These are phyloP conservation scores for Streptopelia turtur DNA, from an alignment of 2,797 vertebrate genomes.

Conservation along the genomic window DNA sequence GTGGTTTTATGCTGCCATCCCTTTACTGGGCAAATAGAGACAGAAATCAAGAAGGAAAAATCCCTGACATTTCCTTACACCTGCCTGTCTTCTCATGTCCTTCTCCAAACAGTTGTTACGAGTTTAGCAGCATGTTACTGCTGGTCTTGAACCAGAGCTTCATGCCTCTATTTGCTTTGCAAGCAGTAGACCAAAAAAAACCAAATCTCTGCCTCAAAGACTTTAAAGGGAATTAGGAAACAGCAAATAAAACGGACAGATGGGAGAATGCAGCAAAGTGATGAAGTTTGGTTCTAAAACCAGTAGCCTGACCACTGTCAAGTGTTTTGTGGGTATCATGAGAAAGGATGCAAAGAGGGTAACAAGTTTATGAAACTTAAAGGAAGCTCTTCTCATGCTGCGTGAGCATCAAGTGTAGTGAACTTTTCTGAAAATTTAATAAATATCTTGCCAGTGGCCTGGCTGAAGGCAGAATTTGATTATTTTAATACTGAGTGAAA, in stretches of 20 bases:
- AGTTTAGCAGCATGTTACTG: not conserved
- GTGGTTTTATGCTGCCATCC: rapidly evolving
- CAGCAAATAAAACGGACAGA: not conserved
- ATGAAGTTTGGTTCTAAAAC: not conserved
- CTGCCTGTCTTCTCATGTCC: not conserved
- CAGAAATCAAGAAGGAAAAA: not conserved
- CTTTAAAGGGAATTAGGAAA: not conserved
- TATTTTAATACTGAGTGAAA: not conserved
- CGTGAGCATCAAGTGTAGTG: not conserved
- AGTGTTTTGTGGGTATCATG: not conserved
- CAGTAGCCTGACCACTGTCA: not conserved
- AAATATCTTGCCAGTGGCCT: not conserved
- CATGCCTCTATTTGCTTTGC: not conserved
- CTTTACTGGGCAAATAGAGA: not conserved
- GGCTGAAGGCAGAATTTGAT: not conserved
- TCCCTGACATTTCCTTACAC: rapidly evolving
- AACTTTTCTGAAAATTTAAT: not conserved
- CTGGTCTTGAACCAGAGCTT: not conserved
- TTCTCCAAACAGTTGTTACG: not conserved
- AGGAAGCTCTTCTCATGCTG: not conserved
- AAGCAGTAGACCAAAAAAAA: not conserved
- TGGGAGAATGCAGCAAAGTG: not conserved
- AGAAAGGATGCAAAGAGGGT: not conserved
- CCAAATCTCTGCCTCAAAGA: not conserved
- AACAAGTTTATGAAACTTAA: not conserved